Evolutionary conservation across 1,140 invertebrate species (phyloP), one percentile per base, ranked within the genome.

Genomic region (Drosophila navojoa): DNA sequence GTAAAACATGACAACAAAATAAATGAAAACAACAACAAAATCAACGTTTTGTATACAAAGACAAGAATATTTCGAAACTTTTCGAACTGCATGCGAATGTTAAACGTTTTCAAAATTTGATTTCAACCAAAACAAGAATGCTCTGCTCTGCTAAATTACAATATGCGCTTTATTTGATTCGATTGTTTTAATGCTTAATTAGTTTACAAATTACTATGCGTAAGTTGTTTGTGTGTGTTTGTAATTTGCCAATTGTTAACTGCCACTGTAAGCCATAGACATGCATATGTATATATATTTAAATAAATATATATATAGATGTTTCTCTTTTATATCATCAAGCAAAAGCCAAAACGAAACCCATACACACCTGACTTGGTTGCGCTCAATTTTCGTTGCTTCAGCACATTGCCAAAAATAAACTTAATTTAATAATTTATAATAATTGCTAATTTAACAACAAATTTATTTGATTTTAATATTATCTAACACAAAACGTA

Each of bases 371-470:
- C 45, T 63, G 40, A 62, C 50, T 44, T 70, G 67, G 64, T 77
- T 62, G 58, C 62, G 58, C 59, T 58, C 45, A 44, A 29, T 32
- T 35, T 38, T 67, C 45, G 40, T 64, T 58, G 76, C 77, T 79
- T 85, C n/a, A 74, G 72, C 81, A 73, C 54, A 68, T 57, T 75
- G 35, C 49, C 32, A 59, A 49, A 44, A 68, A 60, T 15, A 47
- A 71, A 50, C 19, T 3, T 22, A 22, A 22, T 22, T 22, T 22
- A 79, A 78, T 77, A 81, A 87, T 78, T 57, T 68, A 42, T 49
- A 77, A 87, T 89, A 89, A 89, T 89, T 89, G 84, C 84, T 89
- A 89, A 89, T 89, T 89, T 89, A 89, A 89, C 77, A 89, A 86
- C 82, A 82, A 79, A 58, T 59, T 59, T 19, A 45, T 16, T 45